Conservation (phyloP, 2,113 vertebrate genomes). For the Camelus dromedarius region DNA sequence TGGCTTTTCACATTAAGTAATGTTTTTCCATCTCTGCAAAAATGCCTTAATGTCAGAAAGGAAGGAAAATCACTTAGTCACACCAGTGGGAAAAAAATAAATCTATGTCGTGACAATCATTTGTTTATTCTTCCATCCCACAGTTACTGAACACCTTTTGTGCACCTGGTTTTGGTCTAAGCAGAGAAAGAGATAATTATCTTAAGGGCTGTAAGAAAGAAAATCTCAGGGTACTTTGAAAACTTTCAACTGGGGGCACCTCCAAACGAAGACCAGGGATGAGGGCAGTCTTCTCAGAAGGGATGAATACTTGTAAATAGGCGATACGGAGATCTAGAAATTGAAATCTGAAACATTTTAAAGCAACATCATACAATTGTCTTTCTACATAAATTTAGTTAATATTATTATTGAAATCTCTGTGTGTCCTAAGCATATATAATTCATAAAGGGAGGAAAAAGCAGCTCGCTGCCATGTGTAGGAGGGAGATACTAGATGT, state of each 20-base stretch:
- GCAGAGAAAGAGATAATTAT: neutral
- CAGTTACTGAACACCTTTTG: neutral
- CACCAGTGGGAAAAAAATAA: neutral
- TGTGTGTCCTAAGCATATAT: neutral
- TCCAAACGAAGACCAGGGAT: neutral
- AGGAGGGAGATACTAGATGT: neutral
- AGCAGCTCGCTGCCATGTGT: neutral
- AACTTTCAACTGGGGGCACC: neutral
- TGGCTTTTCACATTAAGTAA: constrained; percentile 65
- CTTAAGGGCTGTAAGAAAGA: neutral
- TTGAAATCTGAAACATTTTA: neutral
- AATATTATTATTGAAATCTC: neutral
- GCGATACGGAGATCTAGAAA: neutral
- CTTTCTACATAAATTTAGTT: neutral
- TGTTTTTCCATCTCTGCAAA: constrained; percentile 55
- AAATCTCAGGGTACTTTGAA: neutral
- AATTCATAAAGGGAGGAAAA: neutral
- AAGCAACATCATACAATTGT: neutral
- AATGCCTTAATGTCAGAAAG: neutral
- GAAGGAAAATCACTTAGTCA: constrained; percentile 42
- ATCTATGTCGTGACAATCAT: neutral
- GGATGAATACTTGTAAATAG: neutral
- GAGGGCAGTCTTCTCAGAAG: neutral
- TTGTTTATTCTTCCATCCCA: neutral
- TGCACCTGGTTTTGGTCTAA: neutral